phyloP scores from a whole-genome alignment of 35 echinoderm and acorn worm genomes.

The Ophiothrix spiculata region DNA sequence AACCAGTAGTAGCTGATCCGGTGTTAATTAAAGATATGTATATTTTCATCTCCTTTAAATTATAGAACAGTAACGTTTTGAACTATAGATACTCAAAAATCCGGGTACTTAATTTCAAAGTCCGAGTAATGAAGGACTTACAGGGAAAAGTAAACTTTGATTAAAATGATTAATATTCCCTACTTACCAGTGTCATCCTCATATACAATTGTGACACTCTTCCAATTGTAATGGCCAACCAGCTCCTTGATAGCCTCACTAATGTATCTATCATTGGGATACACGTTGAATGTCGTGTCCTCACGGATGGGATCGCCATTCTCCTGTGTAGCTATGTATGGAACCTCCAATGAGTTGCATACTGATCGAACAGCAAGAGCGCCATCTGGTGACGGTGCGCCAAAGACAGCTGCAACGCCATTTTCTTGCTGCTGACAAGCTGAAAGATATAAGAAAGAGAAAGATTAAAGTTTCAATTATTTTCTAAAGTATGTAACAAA shows the following conservation, averaged over 20 bases:
- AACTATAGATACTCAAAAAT: no score
- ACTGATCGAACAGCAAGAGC: constrained; percentile 52
- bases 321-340: constrained; percentile 65
- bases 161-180: no score
- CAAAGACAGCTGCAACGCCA: constrained; percentile 68
- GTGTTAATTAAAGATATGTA: no score
- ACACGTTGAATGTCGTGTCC: constrained; percentile 50
- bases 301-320: not conserved
- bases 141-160: no score
- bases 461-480: no score
- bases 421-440: constrained; percentile 55
- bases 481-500: no score
- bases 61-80: no score
- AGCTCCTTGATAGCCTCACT: constrained; percentile 52
- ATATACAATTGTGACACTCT: constrained; percentile 64
- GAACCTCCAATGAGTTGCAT: constrained; percentile 74
- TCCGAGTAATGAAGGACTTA: no score
- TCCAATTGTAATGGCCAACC: constrained; percentile 50
- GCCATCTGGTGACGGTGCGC: constrained; percentile 64
- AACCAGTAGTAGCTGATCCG: no score
- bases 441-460: constrained; percentile 29
- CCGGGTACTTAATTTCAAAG: no score
- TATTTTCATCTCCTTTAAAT: no score
- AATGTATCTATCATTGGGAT: constrained; percentile 48
- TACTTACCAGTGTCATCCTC: constrained; percentile 65